Evolutionary conservation across 2,113 vertebrate species (phyloP), one percentile per base, ranked within the genome.

Genomic region (Stegastes partitus): DNA sequence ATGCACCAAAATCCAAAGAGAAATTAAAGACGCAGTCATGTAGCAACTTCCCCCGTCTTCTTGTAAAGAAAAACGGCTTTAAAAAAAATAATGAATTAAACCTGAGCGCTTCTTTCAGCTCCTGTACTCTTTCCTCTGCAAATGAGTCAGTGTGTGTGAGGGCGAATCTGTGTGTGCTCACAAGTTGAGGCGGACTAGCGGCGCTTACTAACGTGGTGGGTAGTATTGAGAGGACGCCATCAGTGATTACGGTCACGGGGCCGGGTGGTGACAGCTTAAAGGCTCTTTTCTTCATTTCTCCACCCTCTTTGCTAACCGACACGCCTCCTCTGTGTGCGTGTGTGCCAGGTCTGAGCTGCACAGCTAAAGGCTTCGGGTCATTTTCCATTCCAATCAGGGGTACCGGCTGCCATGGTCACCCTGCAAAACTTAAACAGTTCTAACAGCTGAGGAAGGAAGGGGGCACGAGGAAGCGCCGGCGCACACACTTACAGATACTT

Each of bases 371-470:
- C 91, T 85, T 47, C 47, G 11, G 86, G 90, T 92, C 85, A 89
- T 91, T 93, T 87, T 91, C 86, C 87, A 92, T 92, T 92, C 91
- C 79, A 87, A 89, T 92, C 89, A 93, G 78, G 74, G 69, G 45
- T 81, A 79, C 79, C 55, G 68, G 84, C 84, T 89, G 83, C 84
- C 82, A 84, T 59, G 76, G 75, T 82, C 85, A 90, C 88, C 83
- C 68, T 84, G 77, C 82, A 89, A 89, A 87, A 86, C 77, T 47
- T 75, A 79, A 88, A 81, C 85, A 86, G 68, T 79, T 74, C 74
- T 73, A 55, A 49, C 69, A 85, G 77, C 76, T 78, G 77, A 85
- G 70, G 75, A 81, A 54, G 67, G 51, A 66, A 19, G 26, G 42
- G 26, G 75, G 64, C 63, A 71, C 19, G 42, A 55, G 31, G 66